phyloP scores from a whole-genome alignment of 2,113 vertebrate species.

The Prietella phreatophila region DNA sequence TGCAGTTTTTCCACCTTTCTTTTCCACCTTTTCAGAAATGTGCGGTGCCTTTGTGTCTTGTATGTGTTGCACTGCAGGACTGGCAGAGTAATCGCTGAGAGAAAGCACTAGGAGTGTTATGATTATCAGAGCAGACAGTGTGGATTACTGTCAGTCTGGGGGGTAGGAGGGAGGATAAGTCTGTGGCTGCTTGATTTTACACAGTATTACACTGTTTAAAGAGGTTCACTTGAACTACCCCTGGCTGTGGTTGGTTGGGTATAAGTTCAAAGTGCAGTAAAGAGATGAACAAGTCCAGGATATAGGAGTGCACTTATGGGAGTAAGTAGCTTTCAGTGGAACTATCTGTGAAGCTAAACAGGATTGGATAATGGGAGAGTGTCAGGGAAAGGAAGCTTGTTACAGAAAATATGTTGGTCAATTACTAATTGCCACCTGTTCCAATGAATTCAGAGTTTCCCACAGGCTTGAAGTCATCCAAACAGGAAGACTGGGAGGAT shows the following conservation, averaged over 20 bases:
- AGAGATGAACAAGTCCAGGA: neutral
- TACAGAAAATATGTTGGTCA: neutral
- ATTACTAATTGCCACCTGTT: neutral
- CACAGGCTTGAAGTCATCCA: neutral
- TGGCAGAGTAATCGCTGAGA: slow-evolving; percentile 59
- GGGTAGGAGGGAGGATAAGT: slow-evolving; percentile 32
- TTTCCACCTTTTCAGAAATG: neutral
- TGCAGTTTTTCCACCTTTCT: neutral
- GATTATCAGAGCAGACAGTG: slow-evolving; percentile 62
- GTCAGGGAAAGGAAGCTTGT: neutral
- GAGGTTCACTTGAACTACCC: neutral
- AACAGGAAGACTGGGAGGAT: neutral
- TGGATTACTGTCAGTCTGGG: slow-evolving; percentile 60
- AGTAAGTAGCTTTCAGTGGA: neutral
- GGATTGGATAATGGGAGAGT: neutral
- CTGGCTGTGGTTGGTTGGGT: slow-evolving; percentile 9
- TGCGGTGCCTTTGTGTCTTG: neutral
- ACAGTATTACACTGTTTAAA: neutral
- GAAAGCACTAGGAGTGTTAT: slow-evolving; percentile 61
- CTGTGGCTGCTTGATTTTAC: neutral
- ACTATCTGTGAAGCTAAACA: neutral
- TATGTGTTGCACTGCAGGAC: slow-evolving; percentile 21
- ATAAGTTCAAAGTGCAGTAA: neutral
- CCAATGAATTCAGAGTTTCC: neutral
- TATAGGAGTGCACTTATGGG: neutral